These are phyloP conservation scores for Latrodectus elegans DNA, from an alignment of 2,888 invertebrate genomes.

Conservation along the genomic window DNA sequence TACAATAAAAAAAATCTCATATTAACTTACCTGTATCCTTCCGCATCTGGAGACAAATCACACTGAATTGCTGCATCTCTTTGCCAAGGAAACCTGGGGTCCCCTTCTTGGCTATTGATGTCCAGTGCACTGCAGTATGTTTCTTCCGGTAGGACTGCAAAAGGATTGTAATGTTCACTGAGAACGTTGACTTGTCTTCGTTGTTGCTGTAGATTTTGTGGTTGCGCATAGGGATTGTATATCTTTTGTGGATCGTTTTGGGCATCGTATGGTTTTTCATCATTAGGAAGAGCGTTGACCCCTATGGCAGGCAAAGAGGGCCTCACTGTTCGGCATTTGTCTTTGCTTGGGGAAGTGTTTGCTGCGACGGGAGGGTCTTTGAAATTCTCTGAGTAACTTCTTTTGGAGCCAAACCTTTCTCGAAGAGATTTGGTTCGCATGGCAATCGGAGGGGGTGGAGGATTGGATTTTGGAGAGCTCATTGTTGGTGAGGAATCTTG, in stretches of 20 bases:
- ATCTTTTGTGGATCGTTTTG: slow-evolving; percentile 27
- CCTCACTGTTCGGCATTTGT: slow-evolving; percentile 24
- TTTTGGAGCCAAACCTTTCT: slow-evolving; percentile 72
- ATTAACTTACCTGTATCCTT: slow-evolving; percentile 40
- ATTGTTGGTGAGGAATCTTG: slow-evolving; percentile 8
- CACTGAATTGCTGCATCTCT: slow-evolving; percentile 72
- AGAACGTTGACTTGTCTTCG: slow-evolving; percentile 26
- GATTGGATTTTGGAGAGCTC: slow-evolving; percentile 31
- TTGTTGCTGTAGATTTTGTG: slow-evolving; percentile 23
- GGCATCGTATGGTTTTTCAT: neutral
- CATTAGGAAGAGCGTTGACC: slow-evolving; percentile 2
- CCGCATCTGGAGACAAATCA: slow-evolving; percentile 65
- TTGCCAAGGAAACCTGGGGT: slow-evolving; percentile 72
- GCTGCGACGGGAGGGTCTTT: slow-evolving; percentile 70
- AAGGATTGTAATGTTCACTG: slow-evolving; percentile 67
- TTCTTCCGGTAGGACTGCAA: slow-evolving; percentile 70
- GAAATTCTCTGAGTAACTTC: slow-evolving; percentile 72
- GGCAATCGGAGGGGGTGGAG: slow-evolving; percentile 10
- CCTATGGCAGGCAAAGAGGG: slow-evolving; percentile 57
- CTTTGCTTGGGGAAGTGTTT: slow-evolving; percentile 33
- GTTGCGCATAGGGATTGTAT: slow-evolving; percentile 30
- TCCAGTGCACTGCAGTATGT: slow-evolving; percentile 72
- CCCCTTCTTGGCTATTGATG: slow-evolving; percentile 71
- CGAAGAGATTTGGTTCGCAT: slow-evolving; percentile 72
- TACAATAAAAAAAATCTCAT: neutral